These are phyloP conservation scores for Tholera decimalis DNA, from an alignment of 2,888 invertebrate genomes.

Conservation along the genomic window DNA sequence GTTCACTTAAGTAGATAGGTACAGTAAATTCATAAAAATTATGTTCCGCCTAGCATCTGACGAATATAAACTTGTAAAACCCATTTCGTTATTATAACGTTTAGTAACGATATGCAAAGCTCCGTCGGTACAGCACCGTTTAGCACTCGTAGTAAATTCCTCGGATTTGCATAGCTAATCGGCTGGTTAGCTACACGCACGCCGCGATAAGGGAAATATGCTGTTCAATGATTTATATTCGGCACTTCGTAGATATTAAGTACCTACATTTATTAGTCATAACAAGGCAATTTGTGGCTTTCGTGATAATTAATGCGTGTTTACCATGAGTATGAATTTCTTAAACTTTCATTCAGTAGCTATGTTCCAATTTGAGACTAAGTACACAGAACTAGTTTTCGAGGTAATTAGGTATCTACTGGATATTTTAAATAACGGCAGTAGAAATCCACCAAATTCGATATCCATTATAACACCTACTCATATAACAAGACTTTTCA, in stretches of 20 bases:
- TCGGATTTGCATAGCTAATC: conserved; percentile 84
- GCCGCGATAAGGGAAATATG: conserved; percentile 78
- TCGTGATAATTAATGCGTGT: conserved; percentile 3
- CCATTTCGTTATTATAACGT: conserved; percentile 30
- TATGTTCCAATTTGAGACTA: conserved; percentile 7
- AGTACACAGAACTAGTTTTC: conserved; percentile 3
- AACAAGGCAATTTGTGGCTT: conserved; percentile 1
- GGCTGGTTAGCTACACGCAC: conserved; percentile 76
- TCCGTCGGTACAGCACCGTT: conserved; percentile 67
- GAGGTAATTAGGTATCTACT: not conserved
- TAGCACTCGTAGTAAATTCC: conserved; percentile 77
- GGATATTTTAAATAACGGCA: conserved; percentile 11
- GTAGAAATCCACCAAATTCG: conserved; percentile 41
- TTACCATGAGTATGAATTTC: conserved; percentile 23
- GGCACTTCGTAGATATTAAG: conserved; percentile 63
- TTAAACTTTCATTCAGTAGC: conserved; percentile 13
- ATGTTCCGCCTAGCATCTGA: not conserved
- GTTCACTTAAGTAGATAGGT: too few relatives aligned
- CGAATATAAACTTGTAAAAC: conserved; percentile 47
- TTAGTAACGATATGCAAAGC: conserved; percentile 61
- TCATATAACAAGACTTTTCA: conserved; percentile 60
- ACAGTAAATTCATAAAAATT: conserved; percentile 17
- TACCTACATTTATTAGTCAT: conserved; percentile 76
- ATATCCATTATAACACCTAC: conserved; percentile 43
- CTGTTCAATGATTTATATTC: conserved; percentile 79